Evolutionary conservation across 2,797 vertebrate genomes (phyloP).

Genomic region (Trachurus trachurus): DNA sequence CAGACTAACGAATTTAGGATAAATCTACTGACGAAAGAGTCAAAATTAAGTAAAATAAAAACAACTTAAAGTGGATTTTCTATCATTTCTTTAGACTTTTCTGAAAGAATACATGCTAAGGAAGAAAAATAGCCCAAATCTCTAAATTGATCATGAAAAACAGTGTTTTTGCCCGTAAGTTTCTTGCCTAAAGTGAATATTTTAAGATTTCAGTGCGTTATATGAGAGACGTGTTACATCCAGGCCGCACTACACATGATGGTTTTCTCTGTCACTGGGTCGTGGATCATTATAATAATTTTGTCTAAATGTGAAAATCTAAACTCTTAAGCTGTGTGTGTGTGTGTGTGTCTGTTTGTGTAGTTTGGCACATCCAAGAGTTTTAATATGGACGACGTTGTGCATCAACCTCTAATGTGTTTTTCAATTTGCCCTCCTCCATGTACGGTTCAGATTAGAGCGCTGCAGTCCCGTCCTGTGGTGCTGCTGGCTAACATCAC

Average conservation of each 20-base stretch:
- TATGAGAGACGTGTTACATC: neutral
- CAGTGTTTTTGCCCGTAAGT: too few species aligned
- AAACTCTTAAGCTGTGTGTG: too few species aligned
- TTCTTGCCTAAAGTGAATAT: too few species aligned
- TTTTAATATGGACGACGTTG: slow-evolving; percentile 45
- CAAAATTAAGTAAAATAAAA: too few species aligned
- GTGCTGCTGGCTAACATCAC: slow-evolving; percentile 65
- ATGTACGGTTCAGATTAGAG: slow-evolving; percentile 62
- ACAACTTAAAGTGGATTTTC: too few species aligned
- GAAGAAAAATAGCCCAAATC: too few species aligned
- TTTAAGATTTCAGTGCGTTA: too few species aligned
- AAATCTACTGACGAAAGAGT: too few species aligned
- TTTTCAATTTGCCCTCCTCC: slow-evolving; percentile 62
- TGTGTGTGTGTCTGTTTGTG: slow-evolving; percentile 40
- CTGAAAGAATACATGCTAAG: too few species aligned
- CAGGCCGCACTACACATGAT: slow-evolving; percentile 36
- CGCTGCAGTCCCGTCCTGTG: slow-evolving; percentile 64
- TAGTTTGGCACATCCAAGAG: slow-evolving; percentile 56
- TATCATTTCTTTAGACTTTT: too few species aligned
- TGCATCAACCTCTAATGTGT: slow-evolving; percentile 11
- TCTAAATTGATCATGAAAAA: too few species aligned
- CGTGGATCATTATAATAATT: slow-evolving; percentile 39
- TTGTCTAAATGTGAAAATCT: slow-evolving; percentile 46
- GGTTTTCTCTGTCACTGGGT: slow-evolving; percentile 25
- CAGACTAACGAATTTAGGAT: too few species aligned